Evolutionary conservation across 2,113 vertebrate genomes (phyloP), one percentile per base, ranked within the genome.

Genomic region (Antigone vipio): DNA sequence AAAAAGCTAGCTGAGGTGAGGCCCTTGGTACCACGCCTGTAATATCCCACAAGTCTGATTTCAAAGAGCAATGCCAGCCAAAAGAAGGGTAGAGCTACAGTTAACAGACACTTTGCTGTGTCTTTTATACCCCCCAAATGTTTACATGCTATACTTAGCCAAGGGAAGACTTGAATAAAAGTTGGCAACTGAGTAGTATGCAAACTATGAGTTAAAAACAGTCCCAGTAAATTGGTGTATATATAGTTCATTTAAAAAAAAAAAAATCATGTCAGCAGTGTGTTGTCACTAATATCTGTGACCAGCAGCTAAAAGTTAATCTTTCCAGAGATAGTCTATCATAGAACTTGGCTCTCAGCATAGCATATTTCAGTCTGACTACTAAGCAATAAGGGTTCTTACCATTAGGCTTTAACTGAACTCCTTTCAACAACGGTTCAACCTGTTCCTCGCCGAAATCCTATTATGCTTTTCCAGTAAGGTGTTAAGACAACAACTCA

Each of bases 381-480:
- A 10, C 40, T 66, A 66, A 62, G 20, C 81, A 93, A 22, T 71
- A 63, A 62, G 34, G 21, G 15, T 50, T 90, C 75, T 50, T 85
- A 42, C 62, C 17, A 35, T 42, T 32, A 60, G 50, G n/a, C 52
- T 90, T 83, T 88, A 89, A 79, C 12, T 44, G 81, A 72, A 81
- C 34, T 87, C 29, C 62, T 91, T 95, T 92, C 66, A 89, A 32
- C 35, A 71, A 42, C 78, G 73, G 49, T 93, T 89, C 79, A 95
- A 81, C 93, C 79, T 96, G 85, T 94, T 96, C 47, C 79, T 88
- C 2, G 0, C 53, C 73, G 45, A 75, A 96, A 97, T 96, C 95
- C 95, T 93, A 94, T 96, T 97, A 97, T 6, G 71, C 30, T 95
- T 96, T 96, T 96, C 92, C 78, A 95, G n/a, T 96, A 91, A 95